A percentile compares a stretch with the other conserved stretches of the same genome.
Evolutionary conservation across 64 coral and sea anemone genomes (phyloP).

Genomic region (Catalaphyllia jardinei): DNA sequence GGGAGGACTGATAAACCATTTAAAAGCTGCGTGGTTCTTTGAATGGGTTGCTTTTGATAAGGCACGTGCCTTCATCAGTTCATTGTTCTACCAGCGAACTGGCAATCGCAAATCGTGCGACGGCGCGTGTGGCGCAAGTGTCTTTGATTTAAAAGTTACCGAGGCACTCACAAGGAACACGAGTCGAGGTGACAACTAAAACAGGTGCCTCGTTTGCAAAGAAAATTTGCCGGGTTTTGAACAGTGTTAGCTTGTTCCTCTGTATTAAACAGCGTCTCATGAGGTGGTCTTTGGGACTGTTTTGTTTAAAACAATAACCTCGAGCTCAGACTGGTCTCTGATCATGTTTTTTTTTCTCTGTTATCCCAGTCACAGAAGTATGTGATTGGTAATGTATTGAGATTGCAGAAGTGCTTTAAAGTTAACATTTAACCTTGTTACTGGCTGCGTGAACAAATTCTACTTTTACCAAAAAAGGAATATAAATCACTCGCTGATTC

Average conservation of each 20-base stretch:
- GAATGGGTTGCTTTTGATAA: not conserved
- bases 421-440: too few species aligned
- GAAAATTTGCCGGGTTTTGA: not conserved
- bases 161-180: not conserved
- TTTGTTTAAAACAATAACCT: not conserved
- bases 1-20: not conserved
- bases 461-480: too few species aligned
- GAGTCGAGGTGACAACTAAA: not conserved
- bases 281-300: not conserved
- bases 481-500: too few species aligned
- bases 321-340: not conserved
- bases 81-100: not conserved
- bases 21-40: not conserved
- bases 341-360: not conserved
- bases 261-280: too few species aligned
- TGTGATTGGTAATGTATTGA: too few species aligned
- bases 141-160: not conserved
- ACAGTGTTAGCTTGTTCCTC: not conserved
- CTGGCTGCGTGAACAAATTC: too few species aligned
- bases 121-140: not conserved
- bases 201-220: not conserved
- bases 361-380: too few species aligned
- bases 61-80: constrained; percentile 3
- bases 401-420: too few species aligned
- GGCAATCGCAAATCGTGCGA: not conserved